Evolutionary conservation across 2,888 invertebrate species (phyloP).

Genomic region (Frankliniella intonsa): DNA sequence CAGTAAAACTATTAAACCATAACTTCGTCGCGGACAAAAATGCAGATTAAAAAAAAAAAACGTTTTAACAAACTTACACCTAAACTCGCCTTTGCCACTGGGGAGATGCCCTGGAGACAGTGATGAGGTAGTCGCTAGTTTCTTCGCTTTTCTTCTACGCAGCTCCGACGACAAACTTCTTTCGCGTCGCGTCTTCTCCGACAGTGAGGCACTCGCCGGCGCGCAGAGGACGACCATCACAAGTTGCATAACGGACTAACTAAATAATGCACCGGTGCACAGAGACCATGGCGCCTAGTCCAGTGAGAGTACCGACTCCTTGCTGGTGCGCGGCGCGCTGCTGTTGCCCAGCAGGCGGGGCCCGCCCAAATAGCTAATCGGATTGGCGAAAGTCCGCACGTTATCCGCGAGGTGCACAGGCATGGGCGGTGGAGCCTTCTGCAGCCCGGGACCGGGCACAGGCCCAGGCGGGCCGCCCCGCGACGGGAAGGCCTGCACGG

Average conservation of each 20-base stretch:
- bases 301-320: slow-evolving; percentile 64
- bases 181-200: too few species aligned
- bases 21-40: too few species aligned
- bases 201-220: neutral
- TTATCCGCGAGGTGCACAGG: slow-evolving; percentile 55
- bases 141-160: too few species aligned
- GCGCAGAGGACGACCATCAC: neutral
- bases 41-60: too few species aligned
- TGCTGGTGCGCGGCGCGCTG: slow-evolving; percentile 52
- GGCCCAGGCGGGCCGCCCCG: neutral
- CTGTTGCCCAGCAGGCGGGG: slow-evolving; percentile 51
- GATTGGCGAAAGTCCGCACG: slow-evolving; percentile 58
- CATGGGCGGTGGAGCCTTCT: slow-evolving; percentile 36
- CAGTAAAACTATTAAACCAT: too few species aligned
- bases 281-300: slow-evolving; percentile 48
- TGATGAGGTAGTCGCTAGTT: too few species aligned
- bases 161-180: too few species aligned
- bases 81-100: too few species aligned
- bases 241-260: neutral
- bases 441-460: neutral
- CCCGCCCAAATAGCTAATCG: slow-evolving; percentile 65
- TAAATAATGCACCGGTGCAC: neutral
- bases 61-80: too few species aligned
- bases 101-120: too few species aligned
- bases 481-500: neutral